Base-by-base conservation (phyloP, 1,140 invertebrate genomes). In the Drosophila kohkoa region DNA sequence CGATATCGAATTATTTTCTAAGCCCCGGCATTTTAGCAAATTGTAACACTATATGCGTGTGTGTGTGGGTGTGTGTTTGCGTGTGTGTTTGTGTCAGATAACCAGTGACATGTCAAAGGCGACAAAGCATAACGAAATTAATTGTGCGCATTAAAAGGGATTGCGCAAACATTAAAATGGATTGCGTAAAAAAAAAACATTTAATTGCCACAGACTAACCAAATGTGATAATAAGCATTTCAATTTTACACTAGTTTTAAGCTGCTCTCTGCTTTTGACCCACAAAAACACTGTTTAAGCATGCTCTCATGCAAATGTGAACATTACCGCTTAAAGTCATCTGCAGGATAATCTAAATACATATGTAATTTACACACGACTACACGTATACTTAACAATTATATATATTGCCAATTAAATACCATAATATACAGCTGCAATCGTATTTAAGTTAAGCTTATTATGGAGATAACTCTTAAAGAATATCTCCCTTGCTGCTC, bases 41-140 rank as follows among this genome's bases (percentile, higher is more conserved):
- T 85, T 85, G 73, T 60, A 28, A 68, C 41, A 55, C n/a, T 43
- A 30, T 66, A 38, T 52, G 58, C 66, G 57, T 52, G 41, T 25
- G 68, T 72, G 60, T 54, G 49, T 62, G 67, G 35, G 49, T 45
- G 58, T 45, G 16, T 43, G 32, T 51, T 2, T 38, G 49, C 41
- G 30, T 55, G 41, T 60, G 32, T 57, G 63, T 54, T 58, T 41
- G 41, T 7, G 43, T 2, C 65, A 51, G 66, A 58, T 45, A 69
- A 64, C 64, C 69, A 52, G 49, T 67, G 60, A 64, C 64, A 57
- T 78, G 71, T 79, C 82, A 86, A 86, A 86, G 79, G 82, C 82
- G 82, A 75, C 82, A 86, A 86, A 86, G 82, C 78, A 86, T 86
- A 86, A 82, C 82, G 68, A 72, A 76, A 83, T 83, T 83, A 83